These are phyloP conservation scores for Lonchura striata DNA, from an alignment of 2,113 vertebrate genomes.

Conservation along the genomic window DNA sequence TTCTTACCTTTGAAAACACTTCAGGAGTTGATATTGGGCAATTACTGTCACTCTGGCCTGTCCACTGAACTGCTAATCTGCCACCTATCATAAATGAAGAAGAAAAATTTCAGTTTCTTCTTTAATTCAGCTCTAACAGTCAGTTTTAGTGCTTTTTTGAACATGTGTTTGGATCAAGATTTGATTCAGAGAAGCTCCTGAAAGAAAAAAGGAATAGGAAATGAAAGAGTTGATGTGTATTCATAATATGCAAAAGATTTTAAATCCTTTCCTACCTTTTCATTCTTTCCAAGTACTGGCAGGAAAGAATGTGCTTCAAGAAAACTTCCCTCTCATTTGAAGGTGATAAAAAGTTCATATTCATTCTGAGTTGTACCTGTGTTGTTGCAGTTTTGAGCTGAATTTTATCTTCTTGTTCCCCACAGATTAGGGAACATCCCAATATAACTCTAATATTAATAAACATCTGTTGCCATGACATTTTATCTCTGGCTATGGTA, in stretches of 20 bases:
- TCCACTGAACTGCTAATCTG: background rate
- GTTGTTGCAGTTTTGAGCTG: background rate
- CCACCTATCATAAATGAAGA: background rate
- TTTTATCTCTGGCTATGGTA: background rate
- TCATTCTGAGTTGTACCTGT: background rate
- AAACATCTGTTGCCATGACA: background rate
- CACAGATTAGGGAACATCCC: background rate
- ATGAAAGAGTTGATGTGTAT: background rate
- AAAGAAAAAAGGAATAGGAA: background rate
- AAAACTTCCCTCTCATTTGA: background rate
- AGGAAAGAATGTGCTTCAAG: background rate
- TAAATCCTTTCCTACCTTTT: background rate
- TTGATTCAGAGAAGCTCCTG: background rate
- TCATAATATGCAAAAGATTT: background rate
- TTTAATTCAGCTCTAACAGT: background rate
- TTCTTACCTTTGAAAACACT: conserved; percentile 2
- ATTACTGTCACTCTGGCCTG: background rate
- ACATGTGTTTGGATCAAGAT: background rate
- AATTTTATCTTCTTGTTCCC: background rate
- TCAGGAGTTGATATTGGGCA: background rate
- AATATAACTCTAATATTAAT: background rate
- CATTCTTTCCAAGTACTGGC: background rate
- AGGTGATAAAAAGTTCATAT: background rate
- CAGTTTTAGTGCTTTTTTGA: background rate
- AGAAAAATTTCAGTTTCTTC: background rate